Evolutionary conservation across 2,113 vertebrate genomes (phyloP), one percentile per base, ranked within the genome.

Genomic region (Poeciliopsis occidentalis): DNA sequence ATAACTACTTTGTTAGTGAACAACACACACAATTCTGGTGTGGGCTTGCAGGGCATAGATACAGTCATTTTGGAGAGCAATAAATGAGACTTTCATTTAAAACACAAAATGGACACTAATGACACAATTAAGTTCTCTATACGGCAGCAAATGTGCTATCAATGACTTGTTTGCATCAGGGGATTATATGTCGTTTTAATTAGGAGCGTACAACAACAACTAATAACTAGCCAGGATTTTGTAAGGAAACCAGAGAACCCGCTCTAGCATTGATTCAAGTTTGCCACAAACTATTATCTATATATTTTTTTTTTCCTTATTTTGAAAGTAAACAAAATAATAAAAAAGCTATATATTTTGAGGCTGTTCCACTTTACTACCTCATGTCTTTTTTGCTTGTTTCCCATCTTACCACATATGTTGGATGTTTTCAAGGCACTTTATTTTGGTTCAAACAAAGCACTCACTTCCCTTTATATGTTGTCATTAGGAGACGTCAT

Each of bases 61-160:
- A n/a, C n/a, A n/a, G n/a, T n/a, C n/a, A n/a, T n/a, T n/a, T n/a
- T n/a, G n/a, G n/a, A n/a, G n/a, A n/a, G n/a, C n/a, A n/a, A n/a
- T n/a, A n/a, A n/a, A n/a, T n/a, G n/a, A n/a, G n/a, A n/a, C n/a
- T n/a, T n/a, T n/a, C n/a, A n/a, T n/a, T n/a, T n/a, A n/a, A n/a
- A n/a, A n/a, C n/a, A n/a, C n/a, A n/a, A n/a, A n/a, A n/a, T 57
- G 69, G 81, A 92, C 86, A 82, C 80, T 91, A 93, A 92, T 92
- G 85, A 89, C 84, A 91, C 89, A 82, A 89, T 91, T 89, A 88
- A 92, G 91, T 89, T 89, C 73, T 82, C 73, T 67, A 66, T 84
- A 84, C 88, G 79, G 82, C 66, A 64, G 64, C 81, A 90, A 88
- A 85, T 84, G 78, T 83, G 81, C 69, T 84, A 82, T 77, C 80